These are phyloP conservation scores for Minunthozetes semirufus DNA, from an alignment of 2,888 invertebrate genomes.

Conservation along the genomic window DNA sequence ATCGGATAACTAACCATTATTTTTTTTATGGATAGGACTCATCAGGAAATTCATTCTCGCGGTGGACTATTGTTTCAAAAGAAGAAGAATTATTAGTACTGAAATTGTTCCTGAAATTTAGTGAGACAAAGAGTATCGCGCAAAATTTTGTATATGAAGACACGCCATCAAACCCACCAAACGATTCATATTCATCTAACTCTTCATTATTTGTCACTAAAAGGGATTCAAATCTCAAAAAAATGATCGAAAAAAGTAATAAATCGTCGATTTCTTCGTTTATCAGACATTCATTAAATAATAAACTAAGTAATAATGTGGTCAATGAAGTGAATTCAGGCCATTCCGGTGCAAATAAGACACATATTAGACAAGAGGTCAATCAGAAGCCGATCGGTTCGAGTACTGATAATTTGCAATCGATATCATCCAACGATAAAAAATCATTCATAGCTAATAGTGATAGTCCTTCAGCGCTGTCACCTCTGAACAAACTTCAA, in stretches of 20 bases:
- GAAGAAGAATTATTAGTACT: slow-evolving; percentile 85
- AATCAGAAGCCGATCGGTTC: background rate
- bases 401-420: background rate
- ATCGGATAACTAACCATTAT: background rate
- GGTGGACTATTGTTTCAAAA: slow-evolving; percentile 77
- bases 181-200: slow-evolving; percentile 1
- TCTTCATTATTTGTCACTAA: background rate
- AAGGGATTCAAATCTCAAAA: slow-evolving; percentile 54
- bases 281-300: slow-evolving; percentile 11
- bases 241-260: slow-evolving; percentile 54
- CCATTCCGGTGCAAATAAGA: slow-evolving; percentile 42
- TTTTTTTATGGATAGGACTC: slow-evolving; percentile 15
- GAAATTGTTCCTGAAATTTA: slow-evolving; percentile 82
- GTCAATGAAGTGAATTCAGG: slow-evolving; percentile 32
- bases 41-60: slow-evolving; percentile 24
- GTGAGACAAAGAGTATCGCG: slow-evolving; percentile 76
- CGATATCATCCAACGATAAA: slow-evolving; percentile 14
- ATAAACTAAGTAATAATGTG: slow-evolving; percentile 7
- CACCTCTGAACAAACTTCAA: slow-evolving; percentile 79
- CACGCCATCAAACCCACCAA: slow-evolving; percentile 39
- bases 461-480: slow-evolving; percentile 57
- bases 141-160: slow-evolving; percentile 54
- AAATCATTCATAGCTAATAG: background rate
- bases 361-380: slow-evolving; percentile 37
- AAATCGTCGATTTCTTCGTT: slow-evolving; percentile 34